These are phyloP conservation scores for Rissa tridactyla DNA, from an alignment of 2,113 vertebrate species.

Conservation along the genomic window DNA sequence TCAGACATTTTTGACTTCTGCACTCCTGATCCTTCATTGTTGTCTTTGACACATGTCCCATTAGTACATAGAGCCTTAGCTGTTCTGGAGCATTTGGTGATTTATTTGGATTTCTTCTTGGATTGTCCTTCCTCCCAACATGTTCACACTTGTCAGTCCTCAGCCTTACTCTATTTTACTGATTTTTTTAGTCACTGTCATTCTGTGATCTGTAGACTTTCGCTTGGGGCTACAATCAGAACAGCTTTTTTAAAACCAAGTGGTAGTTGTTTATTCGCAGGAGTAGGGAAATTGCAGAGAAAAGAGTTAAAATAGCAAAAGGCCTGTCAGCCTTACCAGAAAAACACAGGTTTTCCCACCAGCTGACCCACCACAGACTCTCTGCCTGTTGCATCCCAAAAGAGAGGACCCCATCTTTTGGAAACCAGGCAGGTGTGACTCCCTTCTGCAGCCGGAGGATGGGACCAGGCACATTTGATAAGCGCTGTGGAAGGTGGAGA, in stretches of 20 bases:
- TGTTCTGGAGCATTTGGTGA: background rate
- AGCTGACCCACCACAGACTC: background rate
- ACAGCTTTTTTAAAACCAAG: background rate
- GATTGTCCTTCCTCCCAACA: background rate
- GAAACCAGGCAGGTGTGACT: background rate
- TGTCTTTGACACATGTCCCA: background rate
- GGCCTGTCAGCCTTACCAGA: accelerated
- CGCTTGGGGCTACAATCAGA: background rate
- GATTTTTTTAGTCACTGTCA: background rate
- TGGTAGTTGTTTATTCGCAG: background rate
- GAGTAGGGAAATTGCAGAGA: background rate
- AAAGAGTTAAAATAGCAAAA: background rate
- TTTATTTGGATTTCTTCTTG: background rate
- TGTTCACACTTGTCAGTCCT: background rate
- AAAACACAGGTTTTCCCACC: background rate
- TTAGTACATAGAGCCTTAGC: background rate
- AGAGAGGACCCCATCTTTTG: background rate
- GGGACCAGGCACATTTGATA: background rate
- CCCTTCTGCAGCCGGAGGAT: background rate
- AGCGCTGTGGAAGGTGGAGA: background rate
- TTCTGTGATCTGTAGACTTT: background rate
- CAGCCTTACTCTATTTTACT: background rate
- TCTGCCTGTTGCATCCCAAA: background rate
- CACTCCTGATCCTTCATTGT: background rate
- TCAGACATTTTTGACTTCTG: background rate